Base-by-base conservation (phyloP, 1,140 invertebrate genomes). In the Pogonomyrmex barbatus region DNA sequence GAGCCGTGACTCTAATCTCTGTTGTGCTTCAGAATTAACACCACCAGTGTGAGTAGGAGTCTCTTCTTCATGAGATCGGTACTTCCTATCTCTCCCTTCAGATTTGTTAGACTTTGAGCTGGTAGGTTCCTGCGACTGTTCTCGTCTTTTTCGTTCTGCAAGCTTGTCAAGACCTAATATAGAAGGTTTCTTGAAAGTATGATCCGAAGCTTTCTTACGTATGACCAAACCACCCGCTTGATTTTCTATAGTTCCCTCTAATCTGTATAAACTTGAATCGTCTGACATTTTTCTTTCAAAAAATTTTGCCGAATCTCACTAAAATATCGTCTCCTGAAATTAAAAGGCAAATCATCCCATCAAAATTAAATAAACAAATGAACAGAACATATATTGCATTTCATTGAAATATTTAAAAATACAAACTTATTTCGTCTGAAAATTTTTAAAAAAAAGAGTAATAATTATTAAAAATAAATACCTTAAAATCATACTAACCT, bases 31-130 rank as follows among this genome's bases (percentile, higher is more conserved):
- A 76, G 96, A 96, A 56, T 97, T 98, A 2, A 99, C 97, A 39
- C 98, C 98, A 54, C 98, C 98, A 4, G 98, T 99, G 92, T 99
- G 97, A 0, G 98, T 98, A 0, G 99, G 99, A 8, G 98, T 99
- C 95, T 99, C 99, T 91, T 97, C 97, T 90, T 97, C 96, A 9
- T 97, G 95, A 81, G 96, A 95, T 77, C 98, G 95, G 92, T 98
- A 98, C 93, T 97, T 97, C 88, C 98, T 96, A 36, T 95, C 94
- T 68, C 94, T 96, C 2, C 90, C 4, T 24, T 92, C 92, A 1
- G 87, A 86, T 65, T 79, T 94, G 88, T 42, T 95, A 91, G 84
- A 92, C 92, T 82, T 93, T 82, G 52, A 93, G 86, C 36, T 92
- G 71, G 52, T 75, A 24, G 76, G 86, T 47, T 92, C 91, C 71